A percentile compares a stretch with the other conserved stretches of the same genome.
phyloP scores from a whole-genome alignment of 2,797 vertebrate genomes.

The Fringilla coelebs region DNA sequence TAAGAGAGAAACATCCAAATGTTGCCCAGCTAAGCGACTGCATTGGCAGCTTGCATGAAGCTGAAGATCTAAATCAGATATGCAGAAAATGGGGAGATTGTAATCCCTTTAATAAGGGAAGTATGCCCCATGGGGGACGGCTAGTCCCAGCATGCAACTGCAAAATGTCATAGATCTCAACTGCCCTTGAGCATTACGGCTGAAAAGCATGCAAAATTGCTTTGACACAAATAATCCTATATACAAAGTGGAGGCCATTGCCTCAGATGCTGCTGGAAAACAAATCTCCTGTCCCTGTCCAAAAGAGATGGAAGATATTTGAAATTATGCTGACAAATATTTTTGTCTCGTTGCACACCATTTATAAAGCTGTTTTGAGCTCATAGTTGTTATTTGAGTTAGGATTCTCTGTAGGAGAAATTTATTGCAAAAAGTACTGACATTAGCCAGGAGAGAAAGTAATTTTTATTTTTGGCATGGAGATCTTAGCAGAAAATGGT shows the following conservation, averaged over 20 bases:
- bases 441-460: neutral
- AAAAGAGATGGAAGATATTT: neutral
- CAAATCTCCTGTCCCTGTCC: neutral
- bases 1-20: neutral
- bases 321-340: neutral
- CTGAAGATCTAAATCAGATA: constrained; percentile 30
- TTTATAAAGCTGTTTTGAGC: constrained; percentile 7
- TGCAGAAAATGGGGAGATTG: constrained; percentile 40
- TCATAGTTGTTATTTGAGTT: neutral
- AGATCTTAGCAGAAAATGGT: neutral
- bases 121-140: constrained; percentile 14
- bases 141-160: constrained; percentile 38
- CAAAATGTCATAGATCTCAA: neutral
- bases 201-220: constrained; percentile 38
- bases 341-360: neutral
- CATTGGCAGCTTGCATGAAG: neutral
- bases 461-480: neutral
- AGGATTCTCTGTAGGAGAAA: neutral
- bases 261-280: constrained; percentile 31
- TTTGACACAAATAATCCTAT: constrained; percentile 47
- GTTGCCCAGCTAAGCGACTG: neutral
- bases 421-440: constrained; percentile 1
- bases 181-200: neutral
- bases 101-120: constrained; percentile 50
- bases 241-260: neutral